phyloP scores from a whole-genome alignment of 2,797 vertebrate genomes.

The Aselliscus stoliczkanus region DNA sequence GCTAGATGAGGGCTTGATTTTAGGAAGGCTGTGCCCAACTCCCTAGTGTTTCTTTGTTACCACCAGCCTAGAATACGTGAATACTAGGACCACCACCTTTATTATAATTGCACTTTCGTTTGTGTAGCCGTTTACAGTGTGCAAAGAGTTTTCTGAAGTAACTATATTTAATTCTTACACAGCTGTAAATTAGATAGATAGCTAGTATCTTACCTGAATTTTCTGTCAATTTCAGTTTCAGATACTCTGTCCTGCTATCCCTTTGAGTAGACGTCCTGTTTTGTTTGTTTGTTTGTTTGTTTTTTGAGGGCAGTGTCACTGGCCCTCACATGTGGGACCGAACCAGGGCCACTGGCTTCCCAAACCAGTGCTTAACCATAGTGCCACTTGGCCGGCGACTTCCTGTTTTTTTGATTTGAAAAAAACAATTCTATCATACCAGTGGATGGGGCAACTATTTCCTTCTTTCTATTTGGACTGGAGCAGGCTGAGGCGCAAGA shows the following conservation, averaged over 20 bases:
- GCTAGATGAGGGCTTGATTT: background rate
- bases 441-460: background rate
- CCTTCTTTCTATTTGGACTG: background rate
- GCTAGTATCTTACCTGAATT: background rate
- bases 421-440: background rate
- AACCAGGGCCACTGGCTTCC: too few species aligned
- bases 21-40: background rate
- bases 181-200: background rate
- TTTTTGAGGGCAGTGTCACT: too few species aligned
- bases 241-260: background rate
- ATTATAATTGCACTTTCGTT: slow-evolving; percentile 7
- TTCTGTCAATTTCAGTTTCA: background rate
- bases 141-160: background rate
- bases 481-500: background rate
- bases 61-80: background rate
- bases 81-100: background rate
- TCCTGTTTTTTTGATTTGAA: slow-evolving; percentile 45
- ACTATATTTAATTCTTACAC: background rate
- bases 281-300: too few species aligned
- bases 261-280: background rate
- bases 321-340: too few species aligned
- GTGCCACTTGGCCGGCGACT: too few species aligned
- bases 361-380: too few species aligned
- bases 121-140: background rate
- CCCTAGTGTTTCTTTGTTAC: background rate